Evolutionary conservation across 2,113 vertebrate species (phyloP).

Genomic region (Lepidothrix coronata): DNA sequence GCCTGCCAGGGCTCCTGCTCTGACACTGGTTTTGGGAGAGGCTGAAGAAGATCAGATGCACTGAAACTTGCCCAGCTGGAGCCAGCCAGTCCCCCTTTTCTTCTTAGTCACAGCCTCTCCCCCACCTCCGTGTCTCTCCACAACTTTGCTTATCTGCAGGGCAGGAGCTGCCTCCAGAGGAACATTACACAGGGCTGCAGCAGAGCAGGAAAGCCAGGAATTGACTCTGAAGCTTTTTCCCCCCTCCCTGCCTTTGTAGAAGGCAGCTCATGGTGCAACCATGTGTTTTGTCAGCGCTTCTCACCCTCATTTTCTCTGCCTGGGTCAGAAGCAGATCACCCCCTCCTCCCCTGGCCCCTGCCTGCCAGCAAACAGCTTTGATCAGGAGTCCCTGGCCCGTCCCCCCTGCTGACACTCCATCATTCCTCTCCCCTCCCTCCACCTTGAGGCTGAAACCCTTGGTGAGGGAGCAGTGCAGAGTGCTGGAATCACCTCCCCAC

Average conservation of each 20-base stretch:
- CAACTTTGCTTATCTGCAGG: neutral
- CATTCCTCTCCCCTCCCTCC: neutral
- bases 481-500: neutral
- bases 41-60: neutral
- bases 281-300: neutral
- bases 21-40: neutral
- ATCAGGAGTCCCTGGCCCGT: neutral
- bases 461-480: neutral
- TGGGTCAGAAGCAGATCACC: neutral
- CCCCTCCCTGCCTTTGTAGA: neutral
- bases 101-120: neutral
- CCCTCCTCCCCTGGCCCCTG: neutral
- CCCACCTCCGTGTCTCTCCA: neutral
- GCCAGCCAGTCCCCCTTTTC: neutral
- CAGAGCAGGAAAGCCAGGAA: neutral
- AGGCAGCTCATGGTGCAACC: neutral
- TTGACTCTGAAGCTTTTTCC: neutral
- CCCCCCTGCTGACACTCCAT: neutral
- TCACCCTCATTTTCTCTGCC: neutral
- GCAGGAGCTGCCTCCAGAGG: neutral
- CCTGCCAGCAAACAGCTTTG: neutral
- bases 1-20: neutral
- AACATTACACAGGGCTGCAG: neutral
- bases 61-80: neutral
- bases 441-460: neutral